These are phyloP conservation scores for Elysia crispata DNA, from an alignment of 2,888 invertebrate genomes.

Conservation along the genomic window DNA sequence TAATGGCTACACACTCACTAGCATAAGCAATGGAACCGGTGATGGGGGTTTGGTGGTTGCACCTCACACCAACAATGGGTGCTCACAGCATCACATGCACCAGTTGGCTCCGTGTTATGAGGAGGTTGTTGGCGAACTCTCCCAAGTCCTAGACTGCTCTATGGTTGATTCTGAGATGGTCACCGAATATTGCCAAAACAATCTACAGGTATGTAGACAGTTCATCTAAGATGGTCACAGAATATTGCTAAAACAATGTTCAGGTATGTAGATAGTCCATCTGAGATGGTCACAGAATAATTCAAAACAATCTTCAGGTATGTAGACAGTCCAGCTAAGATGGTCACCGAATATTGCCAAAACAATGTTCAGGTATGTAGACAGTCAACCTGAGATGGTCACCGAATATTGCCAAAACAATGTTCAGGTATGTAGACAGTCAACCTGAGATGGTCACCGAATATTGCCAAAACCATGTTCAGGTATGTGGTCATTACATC, in stretches of 20 bases:
- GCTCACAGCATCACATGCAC: background rate
- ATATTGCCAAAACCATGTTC: no score
- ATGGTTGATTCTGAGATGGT: slow-evolving; percentile 73
- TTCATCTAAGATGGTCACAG: slow-evolving; percentile 72
- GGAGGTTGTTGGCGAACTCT: slow-evolving; percentile 66
- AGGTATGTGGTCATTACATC: no score
- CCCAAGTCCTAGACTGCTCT: slow-evolving; percentile 71
- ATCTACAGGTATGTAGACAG: slow-evolving; percentile 55
- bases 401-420: no score
- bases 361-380: no score
- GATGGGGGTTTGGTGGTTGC: background rate
- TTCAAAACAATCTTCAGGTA: slow-evolving; percentile 62
- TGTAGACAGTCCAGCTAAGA: slow-evolving; percentile 69
- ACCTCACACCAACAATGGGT: background rate
- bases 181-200: slow-evolving; percentile 68
- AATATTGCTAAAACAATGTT: slow-evolving; percentile 67
- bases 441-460: no score
- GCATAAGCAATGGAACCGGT: slow-evolving; percentile 13
- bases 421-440: no score
- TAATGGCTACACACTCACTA: slow-evolving; percentile 33
- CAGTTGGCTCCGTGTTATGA: slow-evolving; percentile 53
- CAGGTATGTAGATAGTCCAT: no score
- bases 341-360: no score
- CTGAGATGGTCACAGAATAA: slow-evolving; percentile 72
- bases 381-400: no score